Conservation (phyloP, 2,797 vertebrate species). For the Spea hammondii region DNA sequence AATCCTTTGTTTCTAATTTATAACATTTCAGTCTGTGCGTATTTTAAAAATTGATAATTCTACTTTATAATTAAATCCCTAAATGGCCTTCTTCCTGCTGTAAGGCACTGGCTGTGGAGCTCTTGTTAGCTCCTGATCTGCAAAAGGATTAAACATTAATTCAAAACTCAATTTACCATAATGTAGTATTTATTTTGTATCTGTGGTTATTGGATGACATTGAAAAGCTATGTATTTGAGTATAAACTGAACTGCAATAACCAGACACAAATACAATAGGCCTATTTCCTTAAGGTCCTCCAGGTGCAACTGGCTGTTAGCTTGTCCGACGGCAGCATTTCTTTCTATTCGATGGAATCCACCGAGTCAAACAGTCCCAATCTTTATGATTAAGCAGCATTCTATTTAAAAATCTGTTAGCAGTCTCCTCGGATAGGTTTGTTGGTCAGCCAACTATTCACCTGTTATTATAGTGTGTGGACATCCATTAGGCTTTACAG, state of each 20-base stretch:
- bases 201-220: too few species aligned
- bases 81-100: too few species aligned
- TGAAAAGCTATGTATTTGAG: too few species aligned
- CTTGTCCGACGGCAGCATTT: slow-evolving; percentile 37
- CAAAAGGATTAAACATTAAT: too few species aligned
- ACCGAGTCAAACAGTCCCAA: slow-evolving; percentile 16
- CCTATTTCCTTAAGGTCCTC: slow-evolving; percentile 6
- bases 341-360: slow-evolving; percentile 34
- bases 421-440: slow-evolving; percentile 17
- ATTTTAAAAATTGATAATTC: too few species aligned
- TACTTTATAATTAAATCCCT: too few species aligned
- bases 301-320: slow-evolving; percentile 39
- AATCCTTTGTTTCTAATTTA: too few species aligned
- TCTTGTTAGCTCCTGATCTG: too few species aligned
- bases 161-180: too few species aligned
- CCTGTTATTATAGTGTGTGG: slow-evolving; percentile 20
- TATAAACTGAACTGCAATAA: background rate
- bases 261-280: slow-evolving; percentile 33
- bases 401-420: slow-evolving; percentile 33
- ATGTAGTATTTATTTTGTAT: too few species aligned
- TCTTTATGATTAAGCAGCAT: slow-evolving; percentile 29
- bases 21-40: too few species aligned
- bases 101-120: too few species aligned
- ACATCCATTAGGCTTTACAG: slow-evolving; percentile 11
- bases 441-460: slow-evolving; percentile 27